A percentile compares a stretch with the other conserved stretches of the same genome.
Conservation (phyloP, 53 echinoderm and acorn worm species). For the Stichopus horrens region DNA sequence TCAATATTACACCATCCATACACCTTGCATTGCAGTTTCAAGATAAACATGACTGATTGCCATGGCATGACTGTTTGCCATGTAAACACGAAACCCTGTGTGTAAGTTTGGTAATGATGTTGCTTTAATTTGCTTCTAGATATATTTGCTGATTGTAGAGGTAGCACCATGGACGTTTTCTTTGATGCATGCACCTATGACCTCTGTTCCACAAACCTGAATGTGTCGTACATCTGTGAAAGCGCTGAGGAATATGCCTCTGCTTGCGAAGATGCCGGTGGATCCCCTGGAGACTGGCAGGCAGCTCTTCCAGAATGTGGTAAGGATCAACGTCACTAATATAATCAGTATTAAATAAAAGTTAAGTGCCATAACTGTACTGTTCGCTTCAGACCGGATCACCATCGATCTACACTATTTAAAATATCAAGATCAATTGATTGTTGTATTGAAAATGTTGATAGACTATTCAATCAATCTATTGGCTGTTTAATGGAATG, state of each 20-base stretch:
- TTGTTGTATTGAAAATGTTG: no score
- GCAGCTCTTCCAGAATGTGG: constrained; percentile 8
- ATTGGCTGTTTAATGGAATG: no score
- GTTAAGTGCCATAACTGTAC: no score
- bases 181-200: constrained; percentile 47
- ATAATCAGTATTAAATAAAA: no score
- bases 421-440: no score
- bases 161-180: constrained; percentile 21
- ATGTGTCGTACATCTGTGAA: constrained; percentile 24
- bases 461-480: no score
- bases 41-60: no score
- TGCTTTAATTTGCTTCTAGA: neutral
- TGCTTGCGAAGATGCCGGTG: constrained; percentile 34
- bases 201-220: constrained; percentile 33
- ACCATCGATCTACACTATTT: no score
- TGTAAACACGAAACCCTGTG: neutral
- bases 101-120: neutral
- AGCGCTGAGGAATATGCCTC: constrained; percentile 35
- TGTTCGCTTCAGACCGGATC: no score
- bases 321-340: neutral
- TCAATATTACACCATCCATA: no score
- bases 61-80: no score
- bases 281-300: constrained; percentile 39
- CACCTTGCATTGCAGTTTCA: no score
- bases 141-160: constrained; percentile 48